Evolutionary conservation across 2,888 invertebrate genomes (phyloP), one percentile per base, ranked within the genome.

Genomic region (Alsophila aescularia): DNA sequence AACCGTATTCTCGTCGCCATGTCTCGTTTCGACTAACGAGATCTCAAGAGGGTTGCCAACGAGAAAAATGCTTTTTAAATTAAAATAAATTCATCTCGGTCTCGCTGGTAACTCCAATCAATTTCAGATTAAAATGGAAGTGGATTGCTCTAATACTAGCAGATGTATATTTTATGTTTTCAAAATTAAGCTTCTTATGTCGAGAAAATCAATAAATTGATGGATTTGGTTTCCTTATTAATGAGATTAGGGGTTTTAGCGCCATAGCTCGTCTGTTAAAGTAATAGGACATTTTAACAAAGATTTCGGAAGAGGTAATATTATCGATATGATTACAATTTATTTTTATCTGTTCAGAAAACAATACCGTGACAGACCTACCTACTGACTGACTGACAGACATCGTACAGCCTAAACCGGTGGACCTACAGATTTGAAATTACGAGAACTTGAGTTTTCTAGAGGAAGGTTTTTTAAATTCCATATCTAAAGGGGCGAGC

Each of bases 1-100:
- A 45, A 32, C 49, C 24, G 27, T 60, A 52, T 48, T 54, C 49
- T 48, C 37, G 44, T 52, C 60, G 35, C 60, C 60, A 60, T 52
- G 50, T 50, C 52, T 58, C 54, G 27, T 36, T 61, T 59, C 60
- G 58, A 60, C 64, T 87, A 88, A 88, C 85, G 83, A 87, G 82
- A 73, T 83, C 87, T 71, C 85, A 21, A 55, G 78, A 65, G 76
- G 77, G 74, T 73, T 73, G 67, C 68, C 69, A 73, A 60, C 48
- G 57, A 60, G 74, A 79, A 79, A 80, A 81, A 80, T 76, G 68
- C 72, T 73, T 81, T 81, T 72, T 79, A 85, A 84, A 79, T 86
- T 80, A 81, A 83, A 79, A 81, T 78, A 76, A 77, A 80, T 79
- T 73, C 68, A 64, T 70, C 72, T 66, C 18, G 32, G 50, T 50